Evolutionary conservation across 2,113 vertebrate genomes (phyloP), one percentile per base, ranked within the genome.

Genomic region (Zingel zingel): DNA sequence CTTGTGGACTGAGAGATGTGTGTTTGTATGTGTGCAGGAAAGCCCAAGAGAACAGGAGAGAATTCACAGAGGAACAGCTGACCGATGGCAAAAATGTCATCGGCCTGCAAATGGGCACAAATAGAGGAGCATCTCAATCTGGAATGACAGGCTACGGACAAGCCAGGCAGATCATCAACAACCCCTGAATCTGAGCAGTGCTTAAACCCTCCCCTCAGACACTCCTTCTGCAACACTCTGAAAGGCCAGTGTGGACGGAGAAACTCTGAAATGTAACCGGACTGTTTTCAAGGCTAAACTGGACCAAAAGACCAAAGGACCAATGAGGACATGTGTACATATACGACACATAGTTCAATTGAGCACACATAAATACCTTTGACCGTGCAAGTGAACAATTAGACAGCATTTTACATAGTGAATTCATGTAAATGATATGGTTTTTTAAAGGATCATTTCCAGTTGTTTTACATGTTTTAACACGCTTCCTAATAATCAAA

Each of bases 31-130:
- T 70, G 79, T 59, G 2, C 91, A 99, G 98, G 96, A 99, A 99
- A 87, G 89, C 98, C 2, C 97, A 98, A 87, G 98, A 99, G 91
- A 97, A 99, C 94, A 96, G 91, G 91, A 94, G 98, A 73, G 98
- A 98, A 0, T 99, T 99, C 95, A 93, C 96, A 1, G 97, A 99
- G 0, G 96, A 97, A 58, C 97, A 99, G 79, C 90, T 99, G 93
- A 97, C 95, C 77, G 96, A 98, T 81, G 98, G 98, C 73, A 97
- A 96, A 93, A 96, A 94, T 19, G 94, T 99, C 85, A 99, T 99
- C 0, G 98, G 98, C 59, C 90, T 99, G 86, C 98, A 99, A 93
- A 99, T 99, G 97, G 98, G 98, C 76, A 97, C 90, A 90, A 99
- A 99, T 93, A 96, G 93, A 93, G 97, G 97, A 12, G 98, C 98